These are phyloP conservation scores for Elachura formosa DNA, from an alignment of 2,113 vertebrate species.

Conservation along the genomic window DNA sequence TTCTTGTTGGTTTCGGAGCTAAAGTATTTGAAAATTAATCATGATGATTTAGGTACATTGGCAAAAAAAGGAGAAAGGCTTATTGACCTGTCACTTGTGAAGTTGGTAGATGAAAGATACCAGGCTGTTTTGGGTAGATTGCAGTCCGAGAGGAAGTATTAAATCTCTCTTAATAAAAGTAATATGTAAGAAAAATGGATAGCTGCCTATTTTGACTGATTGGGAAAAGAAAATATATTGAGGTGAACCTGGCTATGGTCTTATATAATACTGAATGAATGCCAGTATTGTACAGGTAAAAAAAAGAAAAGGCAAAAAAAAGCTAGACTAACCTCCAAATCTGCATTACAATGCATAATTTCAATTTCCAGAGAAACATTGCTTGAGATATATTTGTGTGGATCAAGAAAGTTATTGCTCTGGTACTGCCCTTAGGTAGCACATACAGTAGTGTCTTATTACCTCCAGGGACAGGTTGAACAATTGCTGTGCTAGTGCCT, in stretches of 20 bases:
- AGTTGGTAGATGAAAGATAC: not conserved
- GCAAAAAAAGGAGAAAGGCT: not conserved
- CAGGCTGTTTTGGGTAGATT: not conserved
- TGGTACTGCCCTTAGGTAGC: not conserved
- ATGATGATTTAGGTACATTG: not conserved
- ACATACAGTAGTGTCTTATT: not conserved
- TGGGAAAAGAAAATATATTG: not conserved
- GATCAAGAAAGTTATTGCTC: constrained; percentile 15
- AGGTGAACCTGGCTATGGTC: not conserved
- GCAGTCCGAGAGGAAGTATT: not conserved
- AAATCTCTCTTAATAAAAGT: not conserved
- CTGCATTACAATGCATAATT: constrained; percentile 30
- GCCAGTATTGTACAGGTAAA: not conserved
- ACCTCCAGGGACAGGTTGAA: constrained; percentile 40
- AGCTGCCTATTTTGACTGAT: not conserved
- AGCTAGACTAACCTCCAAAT: not conserved
- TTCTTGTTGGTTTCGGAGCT: not conserved
- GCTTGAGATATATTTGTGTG: not conserved
- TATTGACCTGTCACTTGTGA: not conserved
- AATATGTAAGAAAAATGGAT: not conserved
- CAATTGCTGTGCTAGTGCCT: constrained; percentile 29
- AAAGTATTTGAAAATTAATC: not conserved
- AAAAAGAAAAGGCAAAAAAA: not conserved
- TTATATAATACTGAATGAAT: not conserved
- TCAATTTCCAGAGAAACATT: not conserved